Conservation (phyloP, 2,797 vertebrate genomes). For the Odontamblyopus lacepedii region DNA sequence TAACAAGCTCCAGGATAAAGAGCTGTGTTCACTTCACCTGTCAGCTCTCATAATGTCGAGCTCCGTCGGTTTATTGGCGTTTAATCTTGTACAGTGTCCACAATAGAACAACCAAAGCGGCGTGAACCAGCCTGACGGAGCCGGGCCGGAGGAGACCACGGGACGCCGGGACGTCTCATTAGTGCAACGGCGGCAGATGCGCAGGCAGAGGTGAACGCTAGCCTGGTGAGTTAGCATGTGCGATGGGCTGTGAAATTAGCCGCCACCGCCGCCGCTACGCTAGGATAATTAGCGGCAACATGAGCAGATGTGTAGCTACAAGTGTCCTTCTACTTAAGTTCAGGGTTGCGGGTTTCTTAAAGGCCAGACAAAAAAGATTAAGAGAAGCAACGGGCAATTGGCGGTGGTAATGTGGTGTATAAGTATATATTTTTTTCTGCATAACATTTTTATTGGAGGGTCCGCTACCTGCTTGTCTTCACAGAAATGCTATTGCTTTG, state of each 20-base stretch:
- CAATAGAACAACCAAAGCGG: neutral
- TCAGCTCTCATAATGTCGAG: neutral
- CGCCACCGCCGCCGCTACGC: neutral
- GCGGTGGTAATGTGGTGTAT: neutral
- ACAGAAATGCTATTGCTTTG: too few relatives aligned
- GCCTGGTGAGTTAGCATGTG: conserved; percentile 46
- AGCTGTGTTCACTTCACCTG: neutral
- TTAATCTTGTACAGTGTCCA: neutral
- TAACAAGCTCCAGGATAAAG: neutral
- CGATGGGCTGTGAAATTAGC: conserved; percentile 58
- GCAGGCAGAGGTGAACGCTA: conserved; percentile 34
- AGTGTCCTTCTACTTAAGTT: conserved; percentile 2
- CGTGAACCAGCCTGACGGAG: conserved; percentile 20
- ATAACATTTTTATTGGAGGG: too few relatives aligned
- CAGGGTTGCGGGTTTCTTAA: neutral
- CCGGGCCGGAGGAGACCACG: conserved; percentile 1
- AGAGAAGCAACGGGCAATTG: neutral
- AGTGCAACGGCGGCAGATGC: conserved; percentile 16
- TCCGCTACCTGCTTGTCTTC: too few relatives aligned
- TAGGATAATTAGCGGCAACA: conserved; percentile 25
- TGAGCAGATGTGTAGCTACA: conserved; percentile 13
- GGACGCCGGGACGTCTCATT: conserved; percentile 29
- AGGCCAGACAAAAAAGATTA: neutral
- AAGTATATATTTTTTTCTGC: neutral
- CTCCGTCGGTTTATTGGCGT: neutral